These are phyloP conservation scores for Dastarcus helophoroides DNA, from an alignment of 2,888 invertebrate genomes.

Conservation along the genomic window DNA sequence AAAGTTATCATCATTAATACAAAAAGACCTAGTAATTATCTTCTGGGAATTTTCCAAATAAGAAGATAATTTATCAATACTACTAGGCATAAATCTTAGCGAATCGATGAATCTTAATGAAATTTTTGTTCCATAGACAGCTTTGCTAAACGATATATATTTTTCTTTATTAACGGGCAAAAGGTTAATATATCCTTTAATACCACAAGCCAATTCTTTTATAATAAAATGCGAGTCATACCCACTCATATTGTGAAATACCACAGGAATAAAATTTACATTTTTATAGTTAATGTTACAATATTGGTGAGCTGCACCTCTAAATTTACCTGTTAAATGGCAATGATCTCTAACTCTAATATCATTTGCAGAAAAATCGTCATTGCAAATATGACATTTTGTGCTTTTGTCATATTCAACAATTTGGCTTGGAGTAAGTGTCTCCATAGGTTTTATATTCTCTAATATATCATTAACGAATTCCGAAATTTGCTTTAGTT, in stretches of 20 bases:
- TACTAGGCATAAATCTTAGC: constrained; percentile 18
- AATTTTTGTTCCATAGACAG: constrained; percentile 11
- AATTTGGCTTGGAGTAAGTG: no score
- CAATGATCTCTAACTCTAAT: constrained; percentile 21
- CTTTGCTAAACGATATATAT: constrained; percentile 18
- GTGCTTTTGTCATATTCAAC: constrained; percentile 6
- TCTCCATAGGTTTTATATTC: constrained; percentile 13
- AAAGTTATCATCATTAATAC: constrained; percentile 8
- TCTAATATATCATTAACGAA: constrained; percentile 12
- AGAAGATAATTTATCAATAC: constrained; percentile 17
- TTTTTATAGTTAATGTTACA: constrained; percentile 27
- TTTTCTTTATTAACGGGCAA: constrained; percentile 17
- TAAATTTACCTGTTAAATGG: constrained; percentile 22
- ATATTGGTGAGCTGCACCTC: constrained; percentile 20
- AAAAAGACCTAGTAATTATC: constrained; percentile 8
- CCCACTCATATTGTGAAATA: constrained; percentile 24
- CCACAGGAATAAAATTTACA: constrained; percentile 21
- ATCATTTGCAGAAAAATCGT: constrained; percentile 11
- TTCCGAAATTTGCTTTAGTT: constrained; percentile 13
- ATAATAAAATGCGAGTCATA: constrained; percentile 26
- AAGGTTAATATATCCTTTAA: constrained; percentile 3
- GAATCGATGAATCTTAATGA: constrained; percentile 18
- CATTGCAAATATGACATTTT: constrained; percentile 18
- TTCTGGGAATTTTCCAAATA: constrained; percentile 14
- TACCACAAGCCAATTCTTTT: constrained; percentile 10